Evolutionary conservation across 2,888 invertebrate genomes (phyloP).

Genomic region (Cryptus armator): DNA sequence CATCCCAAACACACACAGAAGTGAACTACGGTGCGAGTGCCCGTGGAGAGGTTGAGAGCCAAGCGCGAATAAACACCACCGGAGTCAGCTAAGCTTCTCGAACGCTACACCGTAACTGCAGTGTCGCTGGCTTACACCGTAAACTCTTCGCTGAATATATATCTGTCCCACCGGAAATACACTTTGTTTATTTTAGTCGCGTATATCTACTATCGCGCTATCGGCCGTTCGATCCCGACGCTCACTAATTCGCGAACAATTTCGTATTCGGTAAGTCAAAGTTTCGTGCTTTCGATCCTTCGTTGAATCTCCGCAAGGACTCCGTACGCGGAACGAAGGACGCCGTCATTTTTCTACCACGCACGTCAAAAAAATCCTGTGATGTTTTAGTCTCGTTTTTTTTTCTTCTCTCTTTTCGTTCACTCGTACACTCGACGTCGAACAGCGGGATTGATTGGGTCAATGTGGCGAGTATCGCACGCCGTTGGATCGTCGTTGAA

Average conservation of each 20-base stretch:
- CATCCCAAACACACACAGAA: constrained; percentile 56
- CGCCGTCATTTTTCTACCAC: constrained; percentile 59
- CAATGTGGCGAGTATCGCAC: not conserved
- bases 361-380: constrained; percentile 51
- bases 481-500: constrained; percentile 1
- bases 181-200: not conserved
- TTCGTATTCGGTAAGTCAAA: constrained; percentile 22
- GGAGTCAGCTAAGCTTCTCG: constrained; percentile 81
- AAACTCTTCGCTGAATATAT: not conserved
- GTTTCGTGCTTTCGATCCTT: constrained; percentile 45
- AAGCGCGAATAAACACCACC: constrained; percentile 86
- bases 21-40: constrained; percentile 56
- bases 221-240: not conserved
- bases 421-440: not conserved
- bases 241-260: constrained; percentile 21
- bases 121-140: constrained; percentile 2
- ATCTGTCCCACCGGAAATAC: constrained; percentile 2
- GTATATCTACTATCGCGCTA: not conserved
- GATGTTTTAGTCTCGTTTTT: constrained; percentile 16
- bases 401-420: constrained; percentile 9
- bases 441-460: not conserved
- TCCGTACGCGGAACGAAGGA: constrained; percentile 62
- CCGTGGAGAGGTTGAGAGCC: constrained; percentile 68
- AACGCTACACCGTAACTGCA: not conserved
- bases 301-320: constrained; percentile 63